phyloP scores from a whole-genome alignment of 2,888 invertebrate species.

The Coremacera marginata region DNA sequence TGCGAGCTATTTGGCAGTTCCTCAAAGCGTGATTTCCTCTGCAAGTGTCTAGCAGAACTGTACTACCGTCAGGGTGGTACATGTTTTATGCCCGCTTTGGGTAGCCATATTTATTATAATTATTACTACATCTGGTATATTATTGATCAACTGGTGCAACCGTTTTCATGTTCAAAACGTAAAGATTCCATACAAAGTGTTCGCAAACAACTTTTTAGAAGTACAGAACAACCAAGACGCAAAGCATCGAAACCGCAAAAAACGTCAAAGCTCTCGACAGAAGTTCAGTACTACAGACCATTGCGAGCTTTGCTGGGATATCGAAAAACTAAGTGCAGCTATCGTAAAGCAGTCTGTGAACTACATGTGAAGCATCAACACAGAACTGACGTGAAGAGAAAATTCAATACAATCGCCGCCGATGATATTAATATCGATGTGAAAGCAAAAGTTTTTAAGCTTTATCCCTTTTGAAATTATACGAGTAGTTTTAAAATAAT shows the following conservation, averaged over 20 bases:
- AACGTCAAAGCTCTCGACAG: background rate
- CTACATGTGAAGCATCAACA: too few species aligned
- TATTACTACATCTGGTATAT: slow-evolving; percentile 6
- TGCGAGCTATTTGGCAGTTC: background rate
- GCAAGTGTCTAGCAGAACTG: background rate
- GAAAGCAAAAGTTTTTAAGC: too few species aligned
- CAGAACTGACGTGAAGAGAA: too few species aligned
- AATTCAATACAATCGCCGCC: too few species aligned
- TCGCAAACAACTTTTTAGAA: background rate
- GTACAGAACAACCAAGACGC: background rate
- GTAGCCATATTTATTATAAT: background rate
- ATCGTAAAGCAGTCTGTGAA: too few species aligned
- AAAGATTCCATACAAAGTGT: background rate
- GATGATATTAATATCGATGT: too few species aligned
- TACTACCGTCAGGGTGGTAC: background rate
- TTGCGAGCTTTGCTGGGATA: background rate
- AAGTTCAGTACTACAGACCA: background rate
- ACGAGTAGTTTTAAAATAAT: too few species aligned
- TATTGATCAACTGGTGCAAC: background rate
- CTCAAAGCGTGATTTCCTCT: background rate
- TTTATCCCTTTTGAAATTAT: too few species aligned
- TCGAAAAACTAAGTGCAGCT: too few species aligned
- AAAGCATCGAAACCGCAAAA: background rate
- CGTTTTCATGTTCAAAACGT: background rate
- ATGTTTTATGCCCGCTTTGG: background rate